phyloP scores from a whole-genome alignment of 2,113 vertebrate genomes.

The Odocoileus hemionus region DNA sequence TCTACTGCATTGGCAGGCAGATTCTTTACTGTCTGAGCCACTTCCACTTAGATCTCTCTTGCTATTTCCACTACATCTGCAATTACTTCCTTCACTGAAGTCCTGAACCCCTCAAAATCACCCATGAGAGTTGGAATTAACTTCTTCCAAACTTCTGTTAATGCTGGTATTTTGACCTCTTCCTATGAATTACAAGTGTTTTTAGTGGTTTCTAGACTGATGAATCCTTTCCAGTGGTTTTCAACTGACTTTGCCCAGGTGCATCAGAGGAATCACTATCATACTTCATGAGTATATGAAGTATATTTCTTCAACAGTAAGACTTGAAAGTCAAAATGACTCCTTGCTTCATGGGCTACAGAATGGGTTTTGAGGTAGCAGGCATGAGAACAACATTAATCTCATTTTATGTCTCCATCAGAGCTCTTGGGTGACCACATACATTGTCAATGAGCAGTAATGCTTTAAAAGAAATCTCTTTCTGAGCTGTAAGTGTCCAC shows the following conservation, averaged over 20 bases:
- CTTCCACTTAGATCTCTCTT: not conserved
- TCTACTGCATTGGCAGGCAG: not conserved
- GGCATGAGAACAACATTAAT: not conserved
- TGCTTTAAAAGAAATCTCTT: not conserved
- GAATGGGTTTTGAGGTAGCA: not conserved
- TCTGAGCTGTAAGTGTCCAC: not conserved
- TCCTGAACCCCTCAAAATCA: not conserved
- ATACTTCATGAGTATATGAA: no score
- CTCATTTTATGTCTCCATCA: not conserved
- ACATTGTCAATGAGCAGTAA: not conserved
- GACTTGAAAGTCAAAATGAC: not conserved
- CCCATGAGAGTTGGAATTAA: not conserved
- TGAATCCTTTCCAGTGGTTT: not conserved
- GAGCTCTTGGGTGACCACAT: not conserved
- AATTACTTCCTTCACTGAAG: not conserved
- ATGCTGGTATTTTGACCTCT: not conserved
- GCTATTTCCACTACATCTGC: not conserved
- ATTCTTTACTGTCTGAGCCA: not conserved
- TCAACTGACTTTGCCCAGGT: not conserved
- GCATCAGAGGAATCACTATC: not conserved
- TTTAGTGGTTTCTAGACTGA: not conserved
- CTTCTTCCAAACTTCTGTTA: not conserved
- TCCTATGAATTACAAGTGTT: not conserved
- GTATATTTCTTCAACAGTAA: not conserved
- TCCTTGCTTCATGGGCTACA: not conserved